Conservation (phyloP, 2,113 vertebrate genomes). For the Formicarius rufipectus region DNA sequence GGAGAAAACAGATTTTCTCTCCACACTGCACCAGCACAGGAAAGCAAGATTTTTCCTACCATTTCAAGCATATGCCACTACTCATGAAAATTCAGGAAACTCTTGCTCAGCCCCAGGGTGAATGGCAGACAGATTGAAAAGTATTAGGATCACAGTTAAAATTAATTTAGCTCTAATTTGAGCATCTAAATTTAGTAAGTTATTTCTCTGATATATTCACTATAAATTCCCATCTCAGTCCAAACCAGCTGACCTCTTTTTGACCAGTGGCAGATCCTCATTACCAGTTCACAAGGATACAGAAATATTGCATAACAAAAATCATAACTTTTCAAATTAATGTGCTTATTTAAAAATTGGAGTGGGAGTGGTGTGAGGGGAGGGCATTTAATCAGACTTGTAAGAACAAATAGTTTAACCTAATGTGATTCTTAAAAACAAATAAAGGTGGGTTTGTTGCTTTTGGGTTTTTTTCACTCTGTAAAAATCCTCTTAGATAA, state of each 20-base stretch:
- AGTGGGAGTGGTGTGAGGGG: not conserved
- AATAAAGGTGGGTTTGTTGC: rapidly evolving
- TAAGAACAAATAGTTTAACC: not conserved
- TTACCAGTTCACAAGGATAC: not conserved
- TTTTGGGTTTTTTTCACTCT: not conserved
- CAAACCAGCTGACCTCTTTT: not conserved
- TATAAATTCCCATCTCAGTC: not conserved
- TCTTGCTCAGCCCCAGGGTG: not conserved
- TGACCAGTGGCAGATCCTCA: not conserved
- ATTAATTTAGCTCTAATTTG: not conserved
- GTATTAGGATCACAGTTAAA: not conserved
- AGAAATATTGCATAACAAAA: not conserved
- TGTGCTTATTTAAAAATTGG: not conserved
- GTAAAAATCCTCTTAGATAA: not conserved
- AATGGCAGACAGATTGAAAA: not conserved
- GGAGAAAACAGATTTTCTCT: not conserved
- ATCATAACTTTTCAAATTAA: not conserved
- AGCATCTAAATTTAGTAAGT: not conserved
- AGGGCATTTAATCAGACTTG: not conserved
- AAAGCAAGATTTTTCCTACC: not conserved
- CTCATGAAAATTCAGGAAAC: not conserved
- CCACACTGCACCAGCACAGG: not conserved
- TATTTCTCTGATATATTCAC: not conserved
- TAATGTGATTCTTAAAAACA: not conserved
- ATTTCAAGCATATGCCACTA: not conserved